Evolutionary conservation across 1,140 invertebrate species (phyloP), one percentile per base, ranked within the genome.

Genomic region (Acromyrmex heyeri): DNA sequence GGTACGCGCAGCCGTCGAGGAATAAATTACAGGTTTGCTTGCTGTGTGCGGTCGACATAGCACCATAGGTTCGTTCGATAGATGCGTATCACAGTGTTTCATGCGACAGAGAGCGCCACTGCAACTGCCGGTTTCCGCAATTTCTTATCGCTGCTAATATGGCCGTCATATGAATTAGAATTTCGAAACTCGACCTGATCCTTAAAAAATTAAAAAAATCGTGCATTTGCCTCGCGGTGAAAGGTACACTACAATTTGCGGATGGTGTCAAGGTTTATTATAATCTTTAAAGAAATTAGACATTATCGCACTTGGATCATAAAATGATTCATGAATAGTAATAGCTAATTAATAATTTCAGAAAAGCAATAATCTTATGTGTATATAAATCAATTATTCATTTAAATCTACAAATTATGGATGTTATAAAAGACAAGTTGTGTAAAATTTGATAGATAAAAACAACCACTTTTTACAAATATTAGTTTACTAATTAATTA

Each of bases 11-110:
- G 93, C 89, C 90, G 93, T 86, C 89, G 89, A 91, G 88, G 91
- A 93, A 94, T 95, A 95, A 95, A 95, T 95, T 95, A 94, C 93
- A 92, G 94, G 94, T 94, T 93, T 93, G 89, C 91, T 91, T 92
- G 91, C 91, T 92, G 91, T 92, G 92, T 94, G 91, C 92, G 91
- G 92, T 93, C 93, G 87, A 93, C 93, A 93, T 92, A 94, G 92
- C 89, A 70, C 91, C 92, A 93, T 93, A 94, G 93, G 92, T 90
- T 89, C 92, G 92, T 94, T 94, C 92, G 93, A 94, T 94, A 94
- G 79, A 83, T 83, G 79, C 57, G 79, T 83, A 83, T 83, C 79
- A 57, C 69, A 16, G 55, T 83, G 24, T 83, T 83, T 75, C 79
- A 75, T 75, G 79, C 90, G 79, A 92, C 86, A 94, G 93, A 94